Evolutionary conservation across 2,888 invertebrate species (phyloP), one percentile per base, ranked within the genome.

Genomic region (Tipula unca): DNA sequence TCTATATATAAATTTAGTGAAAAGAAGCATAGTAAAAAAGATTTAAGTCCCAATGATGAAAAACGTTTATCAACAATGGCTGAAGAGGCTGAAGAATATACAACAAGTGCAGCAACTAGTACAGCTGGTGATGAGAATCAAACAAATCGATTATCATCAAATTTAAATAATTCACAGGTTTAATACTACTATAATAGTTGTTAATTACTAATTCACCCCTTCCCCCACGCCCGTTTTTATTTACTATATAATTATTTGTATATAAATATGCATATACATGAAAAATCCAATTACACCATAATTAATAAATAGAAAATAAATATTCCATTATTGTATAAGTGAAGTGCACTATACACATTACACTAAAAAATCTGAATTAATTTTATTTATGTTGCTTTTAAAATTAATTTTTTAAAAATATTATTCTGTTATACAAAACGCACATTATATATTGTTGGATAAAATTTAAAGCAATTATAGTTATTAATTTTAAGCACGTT

Each of bases 71-170:
- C 97, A 29, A 96, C 95, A 39, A 97, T 97, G 96, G 94, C 94
- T 87, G 96, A 97, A 90, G 96, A 95, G 87, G 96, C 97, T 87
- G 96, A 96, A 90, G 95, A 95, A 87, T 95, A 95, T 88, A 93
- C 93, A 86, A 92, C 93, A 87, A 92, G 85, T 87, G 85, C 85
- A 85, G 85, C 85, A 25, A 69, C 25, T 25, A 69, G 25, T 69
- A 69, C 39, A 86, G 14, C 29, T 35, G 86, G 85, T 54, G 85
- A 85, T 85, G 85, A 84, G 36, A 82, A 20, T 35, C 83, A 86
- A 85, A 86, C 85, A 35, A 86, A 29, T 36, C 42, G 85, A 86
- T 69, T 85, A 85, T 84, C 84, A 85, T 29, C 48, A 69, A 48
- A 85, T 83, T 54, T 39, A 85, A 86, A 86, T 86, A 87, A 86